A percentile compares a stretch with the other conserved stretches of the same genome.
phyloP scores from a whole-genome alignment of 2,797 vertebrate genomes.

The Florisuga fusca region DNA sequence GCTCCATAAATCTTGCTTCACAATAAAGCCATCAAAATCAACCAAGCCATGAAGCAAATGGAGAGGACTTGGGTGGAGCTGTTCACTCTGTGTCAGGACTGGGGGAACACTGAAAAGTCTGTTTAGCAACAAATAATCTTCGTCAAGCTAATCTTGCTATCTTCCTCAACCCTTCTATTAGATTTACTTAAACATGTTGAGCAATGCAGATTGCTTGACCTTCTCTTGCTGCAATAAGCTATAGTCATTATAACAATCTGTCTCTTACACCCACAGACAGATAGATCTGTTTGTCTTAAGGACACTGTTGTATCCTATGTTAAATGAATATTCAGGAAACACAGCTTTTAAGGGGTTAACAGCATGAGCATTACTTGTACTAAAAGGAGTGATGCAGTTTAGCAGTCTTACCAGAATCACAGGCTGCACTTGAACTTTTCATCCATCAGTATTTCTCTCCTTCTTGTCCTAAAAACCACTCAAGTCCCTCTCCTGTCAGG shows the following conservation, averaged over 20 bases:
- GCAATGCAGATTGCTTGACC: constrained; percentile 43
- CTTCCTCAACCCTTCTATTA: constrained; percentile 45
- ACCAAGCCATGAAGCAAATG: constrained; percentile 58
- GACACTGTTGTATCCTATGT: neutral
- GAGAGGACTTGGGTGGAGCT: constrained; percentile 39
- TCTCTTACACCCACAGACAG: neutral
- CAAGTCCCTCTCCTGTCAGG: neutral
- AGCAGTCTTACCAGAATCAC: neutral
- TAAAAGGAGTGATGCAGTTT: neutral
- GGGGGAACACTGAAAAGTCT: neutral
- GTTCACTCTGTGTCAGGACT: constrained; percentile 4
- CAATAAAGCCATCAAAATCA: constrained; percentile 63
- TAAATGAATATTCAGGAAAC: neutral
- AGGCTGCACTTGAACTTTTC: neutral
- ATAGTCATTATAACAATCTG: neutral
- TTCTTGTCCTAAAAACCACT: neutral
- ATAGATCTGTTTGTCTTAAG: neutral
- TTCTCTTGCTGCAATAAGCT: constrained; percentile 45
- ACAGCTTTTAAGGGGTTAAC: neutral
- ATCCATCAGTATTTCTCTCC: neutral
- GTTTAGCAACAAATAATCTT: constrained; percentile 61
- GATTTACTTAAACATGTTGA: constrained; percentile 25
- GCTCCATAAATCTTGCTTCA: constrained; percentile 51
- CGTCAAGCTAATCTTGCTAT: constrained; percentile 40
- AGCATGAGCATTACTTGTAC: neutral